Conservation (phyloP, 2,113 vertebrate genomes). For the Sphyrna mokarran region DNA sequence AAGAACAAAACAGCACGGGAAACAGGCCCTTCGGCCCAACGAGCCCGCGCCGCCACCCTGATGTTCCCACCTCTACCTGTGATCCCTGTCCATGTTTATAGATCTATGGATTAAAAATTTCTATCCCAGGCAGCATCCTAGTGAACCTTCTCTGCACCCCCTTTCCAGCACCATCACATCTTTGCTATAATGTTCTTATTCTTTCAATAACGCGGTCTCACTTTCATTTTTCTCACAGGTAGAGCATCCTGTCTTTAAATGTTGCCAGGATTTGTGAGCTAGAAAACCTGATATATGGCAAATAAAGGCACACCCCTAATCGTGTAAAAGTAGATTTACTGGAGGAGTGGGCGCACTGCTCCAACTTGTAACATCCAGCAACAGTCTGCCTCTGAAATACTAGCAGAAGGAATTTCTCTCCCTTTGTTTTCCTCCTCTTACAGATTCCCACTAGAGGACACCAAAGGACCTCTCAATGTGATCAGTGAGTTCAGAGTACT, state of each 20-base stretch:
- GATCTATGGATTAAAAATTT: too few species aligned
- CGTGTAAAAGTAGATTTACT: background rate
- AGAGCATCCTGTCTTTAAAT: background rate
- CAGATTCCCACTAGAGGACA: slow-evolving; percentile 10
- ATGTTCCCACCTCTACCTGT: too few species aligned
- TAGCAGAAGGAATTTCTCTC: background rate
- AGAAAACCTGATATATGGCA: background rate
- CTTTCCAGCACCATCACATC: too few species aligned
- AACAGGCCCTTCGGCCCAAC: too few species aligned
- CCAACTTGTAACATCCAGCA: background rate
- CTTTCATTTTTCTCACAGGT: background rate
- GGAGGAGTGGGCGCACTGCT: background rate
- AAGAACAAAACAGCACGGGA: too few species aligned
- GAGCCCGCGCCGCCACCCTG: too few species aligned
- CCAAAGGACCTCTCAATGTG: background rate
- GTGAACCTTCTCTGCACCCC: too few species aligned
- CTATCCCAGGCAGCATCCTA: too few species aligned
- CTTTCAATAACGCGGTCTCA: background rate
- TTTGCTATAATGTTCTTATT: background rate
- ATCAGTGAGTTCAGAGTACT: background rate
- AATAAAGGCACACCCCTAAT: background rate
- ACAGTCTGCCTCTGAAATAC: background rate
- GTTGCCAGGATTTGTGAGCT: background rate
- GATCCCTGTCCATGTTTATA: too few species aligned
- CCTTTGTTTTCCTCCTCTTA: background rate